Conservation (phyloP, 2,888 invertebrate genomes). For the Metallyticus violacea region DNA sequence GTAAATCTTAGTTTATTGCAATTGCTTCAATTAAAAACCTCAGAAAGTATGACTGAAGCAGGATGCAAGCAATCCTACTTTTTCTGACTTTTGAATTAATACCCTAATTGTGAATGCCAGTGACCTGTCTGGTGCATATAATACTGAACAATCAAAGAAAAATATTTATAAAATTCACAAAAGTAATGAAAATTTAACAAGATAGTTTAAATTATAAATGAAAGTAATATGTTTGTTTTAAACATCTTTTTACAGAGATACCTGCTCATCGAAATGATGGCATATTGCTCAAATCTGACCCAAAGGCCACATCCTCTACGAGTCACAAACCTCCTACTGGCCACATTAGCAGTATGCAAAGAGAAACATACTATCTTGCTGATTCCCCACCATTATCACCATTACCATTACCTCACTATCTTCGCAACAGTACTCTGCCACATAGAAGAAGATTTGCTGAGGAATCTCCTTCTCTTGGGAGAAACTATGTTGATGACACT, state of each 20-base stretch:
- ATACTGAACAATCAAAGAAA: too few relatives aligned
- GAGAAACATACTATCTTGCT: neutral
- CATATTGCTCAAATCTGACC: neutral
- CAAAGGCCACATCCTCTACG: neutral
- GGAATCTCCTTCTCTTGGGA: neutral
- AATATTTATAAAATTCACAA: too few relatives aligned
- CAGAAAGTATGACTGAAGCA: too few relatives aligned
- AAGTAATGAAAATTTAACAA: too few relatives aligned
- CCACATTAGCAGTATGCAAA: neutral
- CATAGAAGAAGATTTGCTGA: slow-evolving; percentile 10
- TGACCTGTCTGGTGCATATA: too few relatives aligned
- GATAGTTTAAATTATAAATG: neutral
- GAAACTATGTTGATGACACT: neutral
- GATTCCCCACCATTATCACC: slow-evolving; percentile 17
- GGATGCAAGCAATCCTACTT: too few relatives aligned
- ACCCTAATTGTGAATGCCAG: too few relatives aligned
- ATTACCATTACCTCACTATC: slow-evolving; percentile 22
- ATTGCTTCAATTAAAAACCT: too few relatives aligned
- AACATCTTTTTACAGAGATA: neutral
- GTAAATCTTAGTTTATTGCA: too few relatives aligned
- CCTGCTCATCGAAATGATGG: neutral
- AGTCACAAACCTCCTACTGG: neutral
- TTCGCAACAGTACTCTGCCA: slow-evolving; percentile 9
- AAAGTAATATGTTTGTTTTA: neutral
- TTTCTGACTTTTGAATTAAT: too few relatives aligned